A percentile compares a stretch with the other conserved stretches of the same genome.
These are phyloP conservation scores for Diprion similis DNA, from an alignment of 1,140 invertebrate species.

Conservation along the genomic window DNA sequence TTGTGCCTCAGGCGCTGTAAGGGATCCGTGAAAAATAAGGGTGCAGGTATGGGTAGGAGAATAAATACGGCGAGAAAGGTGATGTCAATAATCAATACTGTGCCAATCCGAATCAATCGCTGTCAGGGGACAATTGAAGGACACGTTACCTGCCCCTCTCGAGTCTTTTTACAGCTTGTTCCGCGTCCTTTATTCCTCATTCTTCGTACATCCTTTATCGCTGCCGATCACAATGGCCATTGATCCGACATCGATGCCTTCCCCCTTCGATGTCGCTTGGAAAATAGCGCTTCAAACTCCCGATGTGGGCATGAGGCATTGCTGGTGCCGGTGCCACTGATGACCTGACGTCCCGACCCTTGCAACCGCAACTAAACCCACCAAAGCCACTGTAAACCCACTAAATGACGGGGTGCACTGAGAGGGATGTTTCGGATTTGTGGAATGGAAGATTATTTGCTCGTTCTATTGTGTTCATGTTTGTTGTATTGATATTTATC, in stretches of 20 bases:
- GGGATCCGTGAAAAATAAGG: not conserved
- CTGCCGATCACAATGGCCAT: conserved; percentile 31
- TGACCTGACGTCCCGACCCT: not conserved
- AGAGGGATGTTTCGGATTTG: conserved; percentile 20
- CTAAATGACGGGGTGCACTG: conserved; percentile 1
- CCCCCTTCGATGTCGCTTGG: not conserved
- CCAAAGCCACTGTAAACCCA: conserved; percentile 7
- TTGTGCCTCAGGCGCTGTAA: no score
- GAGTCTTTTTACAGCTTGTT: conserved; percentile 20
- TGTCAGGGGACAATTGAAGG: conserved; percentile 36
- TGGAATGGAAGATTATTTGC: conserved; percentile 26
- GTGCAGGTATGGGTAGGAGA: not conserved
- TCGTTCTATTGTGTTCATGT: conserved; percentile 31
- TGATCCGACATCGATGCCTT: conserved; percentile 38
- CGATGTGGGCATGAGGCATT: no score
- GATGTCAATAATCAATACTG: conserved; percentile 33
- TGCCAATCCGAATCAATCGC: conserved; percentile 39
- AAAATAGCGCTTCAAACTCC: no score
- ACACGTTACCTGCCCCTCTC: conserved; percentile 35
- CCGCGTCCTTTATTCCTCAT: conserved; percentile 3
- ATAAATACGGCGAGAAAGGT: no score
- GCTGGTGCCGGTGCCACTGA: not conserved
- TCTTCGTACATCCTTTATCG: not conserved
- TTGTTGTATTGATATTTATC: conserved; percentile 39
- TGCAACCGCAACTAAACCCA: conserved; percentile 5